Base-by-base conservation (phyloP, 2,797 vertebrate genomes). In the Toxotes lorentzi region DNA sequence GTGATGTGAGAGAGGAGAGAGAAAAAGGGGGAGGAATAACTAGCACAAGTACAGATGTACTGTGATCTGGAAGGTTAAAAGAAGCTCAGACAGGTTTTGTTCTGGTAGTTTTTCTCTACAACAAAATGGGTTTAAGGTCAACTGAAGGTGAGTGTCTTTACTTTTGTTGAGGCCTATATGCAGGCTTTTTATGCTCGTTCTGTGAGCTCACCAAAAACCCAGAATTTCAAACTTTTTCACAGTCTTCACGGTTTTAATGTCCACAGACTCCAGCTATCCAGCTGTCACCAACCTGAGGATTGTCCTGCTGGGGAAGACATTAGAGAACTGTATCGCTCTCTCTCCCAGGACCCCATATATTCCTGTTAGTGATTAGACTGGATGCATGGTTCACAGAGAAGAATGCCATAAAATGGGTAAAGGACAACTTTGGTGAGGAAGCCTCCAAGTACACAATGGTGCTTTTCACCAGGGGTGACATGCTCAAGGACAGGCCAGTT, bases 291-390 rank as follows among this genome's bases (percentile, higher is more conserved):
- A 85, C 13, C 30, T 92, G 59, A 89, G 88, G 83, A 89, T 93
- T 45, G 77, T 93, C 27, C 79, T 93, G 70, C 59, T 93, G 68
- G 92, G 90, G 7, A 93, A 88, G 38, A 93, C 89, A 64, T 84
- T 91, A 13, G 79, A 87, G 58, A 63, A 76, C 0, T 81, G 89
- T 1, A 50, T 92, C 7, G 11, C 0, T 1, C 58, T 90, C 89
- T 56, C 21, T 84, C 23, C 91, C 92, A 30, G 91, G 89, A 19
- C 85, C 91, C 3, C 91, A 91, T 27, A 61, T 63, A 0, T 91
- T 93, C 62, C 86, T 93, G 69, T 58, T 93, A 9, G 88, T 92
- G 7, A 38, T 92, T 32, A 81, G 78, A 19, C 24, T 89, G 47
- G 51, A 17, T 48, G 41, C 0, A 0, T 70, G 76, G 1, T 90